Evolutionary conservation across 2,888 invertebrate species (phyloP), one percentile per base, ranked within the genome.

Genomic region (Lepidocyrtinus sp.): DNA sequence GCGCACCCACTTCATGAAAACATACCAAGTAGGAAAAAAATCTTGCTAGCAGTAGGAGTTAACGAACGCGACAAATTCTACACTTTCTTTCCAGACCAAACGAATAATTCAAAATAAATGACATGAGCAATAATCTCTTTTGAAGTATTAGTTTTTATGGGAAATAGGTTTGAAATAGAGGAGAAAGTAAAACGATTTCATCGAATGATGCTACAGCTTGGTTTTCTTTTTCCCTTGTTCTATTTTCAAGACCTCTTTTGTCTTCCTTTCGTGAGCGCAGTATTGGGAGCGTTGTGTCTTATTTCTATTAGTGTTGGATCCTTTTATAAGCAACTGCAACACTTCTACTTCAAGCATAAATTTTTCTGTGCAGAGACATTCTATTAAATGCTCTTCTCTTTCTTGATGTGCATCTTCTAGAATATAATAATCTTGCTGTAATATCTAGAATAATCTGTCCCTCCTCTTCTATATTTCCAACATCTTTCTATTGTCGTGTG

Each of bases 151-250:
- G 68, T 79, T 72, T 77, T 75, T 82, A 75, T 78, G 79, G 75
- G 78, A 79, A 79, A 71, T 75, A 78, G 75, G 78, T 81, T 81
- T 77, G 62, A 81, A 82, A 74, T 25, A n/a, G n/a, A n/a, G n/a
- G 67, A 68, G 50, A 68, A 22, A 68, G 25, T 24, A 46, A 45
- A 22, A 50, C 25, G 17, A 69, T 25, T n/a, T 12, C 64, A 15
- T 12, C 81, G 75, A 78, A 70, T 80, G 59, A 73, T 75, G 74
- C 81, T 82, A 69, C 79, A 75, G 75, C 71, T 69, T 79, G 78
- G 75, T 79, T 81, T 76, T 78, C 72, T 72, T 80, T 75, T 83
- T 81, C 75, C 77, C 82, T 77, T 81, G 77, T 77, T 80, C 74
- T 75, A 79, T 79, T 78, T 79, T 81, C 82, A 82, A 71, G 7